Percentiles rank a stretch among this genome's conserved stretches.
Evolutionary conservation across 2,888 invertebrate species (phyloP).

Genomic region (Strigamia transsilvanica): DNA sequence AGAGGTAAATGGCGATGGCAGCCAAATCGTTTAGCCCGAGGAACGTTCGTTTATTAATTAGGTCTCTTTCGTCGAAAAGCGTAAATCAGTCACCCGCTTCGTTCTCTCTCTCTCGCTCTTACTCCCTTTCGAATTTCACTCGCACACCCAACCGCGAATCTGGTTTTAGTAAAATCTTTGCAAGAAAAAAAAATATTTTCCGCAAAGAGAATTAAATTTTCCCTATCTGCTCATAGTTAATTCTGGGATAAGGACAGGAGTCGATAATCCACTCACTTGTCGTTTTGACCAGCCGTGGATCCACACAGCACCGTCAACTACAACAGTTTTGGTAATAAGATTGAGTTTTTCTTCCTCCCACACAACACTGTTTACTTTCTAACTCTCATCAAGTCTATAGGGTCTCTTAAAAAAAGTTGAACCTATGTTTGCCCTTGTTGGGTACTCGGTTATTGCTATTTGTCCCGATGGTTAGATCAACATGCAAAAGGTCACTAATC

Average conservation of each 20-base stretch:
- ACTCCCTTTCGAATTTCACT: neutral
- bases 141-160: neutral
- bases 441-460: conserved; percentile 39
- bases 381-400: conserved; percentile 26
- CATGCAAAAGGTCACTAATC: conserved; percentile 38
- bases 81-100: conserved; percentile 5
- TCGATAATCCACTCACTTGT: conserved; percentile 15
- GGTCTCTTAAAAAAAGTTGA: neutral
- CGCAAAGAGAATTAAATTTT: no score
- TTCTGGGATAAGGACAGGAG: no score
- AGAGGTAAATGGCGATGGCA: conserved; percentile 12
- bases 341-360: neutral
- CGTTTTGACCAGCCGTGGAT: neutral
- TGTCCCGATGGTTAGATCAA: conserved; percentile 42
- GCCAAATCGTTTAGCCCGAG: conserved; percentile 12
- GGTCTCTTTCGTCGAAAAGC: conserved; percentile 18
- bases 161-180: no score
- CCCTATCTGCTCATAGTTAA: no score
- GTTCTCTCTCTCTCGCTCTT: neutral
- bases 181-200: no score
- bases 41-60: conserved; percentile 40
- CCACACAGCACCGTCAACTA: neutral
- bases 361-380: neutral
- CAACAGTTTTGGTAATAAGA: neutral
- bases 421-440: conserved; percentile 31